A percentile compares a stretch with the other conserved stretches of the same genome.
These are phyloP conservation scores for Meghimatium bilineatum DNA, from an alignment of 2,888 invertebrate species.

Conservation along the genomic window DNA sequence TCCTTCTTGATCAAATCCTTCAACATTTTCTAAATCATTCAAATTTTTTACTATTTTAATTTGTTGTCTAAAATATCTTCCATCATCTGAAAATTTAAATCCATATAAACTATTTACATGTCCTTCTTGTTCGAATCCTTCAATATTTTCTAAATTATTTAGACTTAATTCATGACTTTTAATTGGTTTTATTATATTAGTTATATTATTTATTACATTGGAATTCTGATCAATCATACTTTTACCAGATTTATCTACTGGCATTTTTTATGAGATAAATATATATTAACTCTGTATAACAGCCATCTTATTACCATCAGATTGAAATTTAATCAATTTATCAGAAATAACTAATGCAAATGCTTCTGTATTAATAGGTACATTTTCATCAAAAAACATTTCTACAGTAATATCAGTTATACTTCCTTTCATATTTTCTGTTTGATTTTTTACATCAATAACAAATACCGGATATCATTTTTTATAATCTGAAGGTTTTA, in stretches of 20 bases:
- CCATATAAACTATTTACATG: background rate
- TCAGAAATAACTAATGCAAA: constrained; percentile 9
- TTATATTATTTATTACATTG: background rate
- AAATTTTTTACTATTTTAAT: background rate
- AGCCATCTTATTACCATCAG: constrained; percentile 15
- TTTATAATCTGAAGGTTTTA: constrained; percentile 19
- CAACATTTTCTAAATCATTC: constrained; percentile 13
- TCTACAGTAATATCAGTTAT: background rate
- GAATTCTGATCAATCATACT: background rate
- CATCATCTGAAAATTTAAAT: background rate
- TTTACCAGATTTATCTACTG: background rate
- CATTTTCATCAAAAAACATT: background rate
- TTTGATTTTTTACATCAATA: constrained; percentile 28
- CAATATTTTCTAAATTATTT: constrained; percentile 1
- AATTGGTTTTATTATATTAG: background rate
- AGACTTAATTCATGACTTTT: background rate
- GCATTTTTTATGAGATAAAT: background rate
- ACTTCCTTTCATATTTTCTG: background rate
- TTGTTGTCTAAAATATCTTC: background rate
- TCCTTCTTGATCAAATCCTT: constrained; percentile 8
- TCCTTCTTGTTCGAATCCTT: background rate
- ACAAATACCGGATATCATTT: constrained; percentile 14
- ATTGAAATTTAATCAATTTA: constrained; percentile 2
- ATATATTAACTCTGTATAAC: constrained; percentile 1
- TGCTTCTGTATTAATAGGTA: background rate